phyloP scores from a whole-genome alignment of 2,888 invertebrate genomes.

The Drosophila nr. perissopoda region DNA sequence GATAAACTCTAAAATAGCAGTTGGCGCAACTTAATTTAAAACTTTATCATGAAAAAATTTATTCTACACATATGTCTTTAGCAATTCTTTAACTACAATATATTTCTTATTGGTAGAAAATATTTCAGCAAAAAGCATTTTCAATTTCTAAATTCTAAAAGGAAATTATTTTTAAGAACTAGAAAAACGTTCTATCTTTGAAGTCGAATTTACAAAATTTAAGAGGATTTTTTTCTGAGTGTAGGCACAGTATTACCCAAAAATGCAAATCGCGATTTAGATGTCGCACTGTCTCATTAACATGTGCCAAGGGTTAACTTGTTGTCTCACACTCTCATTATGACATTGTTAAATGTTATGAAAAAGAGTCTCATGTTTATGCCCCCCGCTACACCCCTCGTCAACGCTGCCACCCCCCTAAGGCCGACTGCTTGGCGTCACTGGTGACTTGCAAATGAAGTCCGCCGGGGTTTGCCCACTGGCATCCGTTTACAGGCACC shows the following conservation, averaged over 20 bases:
- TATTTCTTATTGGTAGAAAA: not conserved
- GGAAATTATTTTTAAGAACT: too few relatives aligned
- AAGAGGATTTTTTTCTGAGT: not conserved
- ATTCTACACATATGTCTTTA: accelerated
- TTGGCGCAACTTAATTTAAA: too few relatives aligned
- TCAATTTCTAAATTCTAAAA: too few relatives aligned
- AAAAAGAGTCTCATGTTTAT: slow-evolving; percentile 65
- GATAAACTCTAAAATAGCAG: too few relatives aligned
- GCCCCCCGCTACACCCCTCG: not conserved
- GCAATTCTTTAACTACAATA: not conserved
- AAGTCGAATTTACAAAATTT: not conserved
- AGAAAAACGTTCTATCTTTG: too few relatives aligned
- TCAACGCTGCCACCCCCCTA: slow-evolving; percentile 10
- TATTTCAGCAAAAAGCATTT: not conserved
- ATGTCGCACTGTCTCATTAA: slow-evolving; percentile 46
- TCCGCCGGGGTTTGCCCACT: slow-evolving; percentile 72
- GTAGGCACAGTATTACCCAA: slow-evolving; percentile 15
- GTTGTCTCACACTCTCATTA: slow-evolving; percentile 61
- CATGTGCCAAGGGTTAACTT: slow-evolving; percentile 58
- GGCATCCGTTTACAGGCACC: slow-evolving; percentile 66
- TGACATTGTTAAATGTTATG: slow-evolving; percentile 82
- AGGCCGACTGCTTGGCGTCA: slow-evolving; percentile 68
- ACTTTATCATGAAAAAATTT: not conserved
- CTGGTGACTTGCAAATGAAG: slow-evolving; percentile 70
- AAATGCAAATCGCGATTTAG: slow-evolving; percentile 52